A percentile compares a stretch with the other conserved stretches of the same genome.
These are phyloP conservation scores for Tor tambroides DNA, from an alignment of 2,113 vertebrate species.

Conservation along the genomic window DNA sequence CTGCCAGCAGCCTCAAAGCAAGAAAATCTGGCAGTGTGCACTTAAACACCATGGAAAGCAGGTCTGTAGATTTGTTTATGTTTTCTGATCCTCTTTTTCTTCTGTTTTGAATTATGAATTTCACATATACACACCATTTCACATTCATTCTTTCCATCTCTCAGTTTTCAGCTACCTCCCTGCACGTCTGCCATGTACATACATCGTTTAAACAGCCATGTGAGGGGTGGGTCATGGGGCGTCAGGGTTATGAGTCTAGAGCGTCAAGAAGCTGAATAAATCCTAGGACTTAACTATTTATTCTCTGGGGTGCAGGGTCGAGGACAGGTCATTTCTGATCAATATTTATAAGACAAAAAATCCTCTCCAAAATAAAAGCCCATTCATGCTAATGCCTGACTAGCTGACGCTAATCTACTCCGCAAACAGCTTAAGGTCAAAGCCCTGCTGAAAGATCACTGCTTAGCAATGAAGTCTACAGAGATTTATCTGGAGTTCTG, in stretches of 20 bases:
- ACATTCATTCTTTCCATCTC: not conserved
- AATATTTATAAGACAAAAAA: slow-evolving; percentile 59
- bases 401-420: slow-evolving; percentile 71
- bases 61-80: not conserved
- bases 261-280: slow-evolving; percentile 4
- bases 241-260: not conserved
- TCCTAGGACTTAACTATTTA: slow-evolving; percentile 28
- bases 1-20: slow-evolving; percentile 36
- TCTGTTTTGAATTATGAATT: slow-evolving; percentile 10
- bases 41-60: not conserved
- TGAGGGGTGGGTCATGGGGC: not conserved
- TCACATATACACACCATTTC: not conserved
- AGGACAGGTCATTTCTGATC: slow-evolving; percentile 45
- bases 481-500: slow-evolving; percentile 43
- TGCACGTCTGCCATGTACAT: not conserved
- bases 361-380: slow-evolving; percentile 36
- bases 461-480: slow-evolving; percentile 34
- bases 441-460: slow-evolving; percentile 59
- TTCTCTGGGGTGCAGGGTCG: slow-evolving; percentile 34
- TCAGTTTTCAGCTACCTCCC: not conserved
- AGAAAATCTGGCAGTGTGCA: slow-evolving; percentile 9
- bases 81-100: slow-evolving; percentile 10
- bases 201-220: slow-evolving; percentile 34
- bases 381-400: slow-evolving; percentile 61
- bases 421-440: slow-evolving; percentile 71